A percentile compares a stretch with the other conserved stretches of the same genome.
These are phyloP conservation scores for Ochotona princeps DNA, from an alignment of 2,113 vertebrate genomes.

Conservation along the genomic window DNA sequence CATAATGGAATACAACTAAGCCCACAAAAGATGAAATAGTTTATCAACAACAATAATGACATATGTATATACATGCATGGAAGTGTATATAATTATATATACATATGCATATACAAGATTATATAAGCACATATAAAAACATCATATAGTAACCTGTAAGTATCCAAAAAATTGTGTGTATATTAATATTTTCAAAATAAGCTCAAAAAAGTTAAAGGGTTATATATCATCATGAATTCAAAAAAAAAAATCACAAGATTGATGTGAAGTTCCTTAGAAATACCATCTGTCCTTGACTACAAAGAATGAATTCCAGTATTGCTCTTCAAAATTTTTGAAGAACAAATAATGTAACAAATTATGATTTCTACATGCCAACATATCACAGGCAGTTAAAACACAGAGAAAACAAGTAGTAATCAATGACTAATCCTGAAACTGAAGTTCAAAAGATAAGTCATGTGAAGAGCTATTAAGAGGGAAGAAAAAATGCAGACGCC, in stretches of 20 bases:
- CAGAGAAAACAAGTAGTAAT: neutral
- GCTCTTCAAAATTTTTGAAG: neutral
- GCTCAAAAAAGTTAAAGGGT: neutral
- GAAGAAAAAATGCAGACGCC: neutral
- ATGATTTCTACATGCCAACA: neutral
- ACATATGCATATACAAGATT: too few relatives aligned
- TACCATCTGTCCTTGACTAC: neutral
- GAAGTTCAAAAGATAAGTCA: neutral
- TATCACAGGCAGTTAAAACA: neutral
- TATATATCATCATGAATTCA: neutral
- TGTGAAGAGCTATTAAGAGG: neutral
- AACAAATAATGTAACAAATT: neutral
- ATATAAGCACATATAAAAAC: too few relatives aligned
- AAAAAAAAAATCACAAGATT: neutral
- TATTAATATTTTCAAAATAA: too few relatives aligned
- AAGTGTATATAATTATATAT: too few relatives aligned
- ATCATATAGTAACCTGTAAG: too few relatives aligned
- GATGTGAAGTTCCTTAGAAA: neutral
- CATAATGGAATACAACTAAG: too few relatives aligned
- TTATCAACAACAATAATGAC: too few relatives aligned
- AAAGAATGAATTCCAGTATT: neutral
- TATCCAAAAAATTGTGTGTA: too few relatives aligned
- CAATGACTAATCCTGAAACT: neutral
- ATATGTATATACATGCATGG: too few relatives aligned
- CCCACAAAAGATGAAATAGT: too few relatives aligned